Base-by-base conservation (phyloP, 2,888 invertebrate genomes). In the Dexiosoma caninum region DNA sequence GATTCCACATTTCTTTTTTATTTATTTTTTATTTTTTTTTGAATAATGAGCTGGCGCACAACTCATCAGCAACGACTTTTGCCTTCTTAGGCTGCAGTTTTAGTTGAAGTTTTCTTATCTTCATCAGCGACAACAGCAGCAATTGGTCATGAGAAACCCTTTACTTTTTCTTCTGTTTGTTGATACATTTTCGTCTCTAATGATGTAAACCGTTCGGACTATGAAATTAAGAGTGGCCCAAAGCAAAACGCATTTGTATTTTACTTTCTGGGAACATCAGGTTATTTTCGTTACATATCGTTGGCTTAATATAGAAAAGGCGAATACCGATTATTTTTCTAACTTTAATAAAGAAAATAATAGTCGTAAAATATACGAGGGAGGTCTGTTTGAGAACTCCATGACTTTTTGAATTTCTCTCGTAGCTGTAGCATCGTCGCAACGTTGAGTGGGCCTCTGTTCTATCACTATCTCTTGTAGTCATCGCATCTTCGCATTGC, bases 21-120 rank as follows among this genome's bases (percentile, higher is more conserved):
- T n/a, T n/a, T n/a, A n/a, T n/a, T n/a, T n/a, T n/a, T n/a, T n/a
- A n/a, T n/a, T n/a, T n/a, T n/a, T n/a, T n/a, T 40, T 62, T 76
- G 40, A 72, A 72, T 77, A 77, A 77, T 77, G 81, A 64, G 64
- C n/a, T n/a, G n/a, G n/a, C n/a, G n/a, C 57, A 72, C 35, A 81
- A 69, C 62, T 69, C 32, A 70, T 67, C 9, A 42, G 44, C 57
- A 72, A 69, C 72, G 76, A 62, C 51, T 62, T 5, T 69, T 62
- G 66, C 23, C 62, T 49, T 21, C 35, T 57, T 40, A 27, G 49
- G 40, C 32, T 59, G 42, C 32, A 32, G 51, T 30, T 57, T 27
- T 19, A 57, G 35, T 42, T 46, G 30, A 49, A 51, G 30, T 16
- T 59, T 57, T 49, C 59, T 71, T 64, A 57, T 71, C 57, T 57